Evolutionary conservation across 2,113 vertebrate genomes (phyloP), one percentile per base, ranked within the genome.

Genomic region (cat (Felis catus)): DNA sequence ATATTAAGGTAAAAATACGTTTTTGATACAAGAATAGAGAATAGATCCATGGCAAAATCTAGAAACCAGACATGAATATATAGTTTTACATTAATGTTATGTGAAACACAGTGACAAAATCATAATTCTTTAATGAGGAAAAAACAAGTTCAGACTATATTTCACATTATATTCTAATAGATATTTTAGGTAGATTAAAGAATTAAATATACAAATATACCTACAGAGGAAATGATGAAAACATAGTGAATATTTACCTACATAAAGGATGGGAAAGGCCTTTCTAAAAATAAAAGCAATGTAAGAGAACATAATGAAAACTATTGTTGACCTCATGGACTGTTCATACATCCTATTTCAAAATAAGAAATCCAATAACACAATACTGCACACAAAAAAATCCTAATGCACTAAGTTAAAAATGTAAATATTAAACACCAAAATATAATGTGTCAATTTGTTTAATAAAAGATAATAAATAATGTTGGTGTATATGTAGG

Each of bases 261-360:
- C 1, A 41, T 2, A 7, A 0, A 88, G 1, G 0, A 39, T 80
- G 23, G 16, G 1, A 66, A 92, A 88, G 14, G 0, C 5, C 19
- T 93, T 78, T 87, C 15, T 6, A 76, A 95, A 89, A 89, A 45
- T 71, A 82, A 95, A 90, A 89, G 29, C 63, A 78, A 65, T 66
- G 19, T 36, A 80, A 45, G 15, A 93, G 80, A 89, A 55, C 4
- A 45, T 48, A 65, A 61, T 78, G 7, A 51, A 96, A 96, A 51
- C 29, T 91, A 66, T 14, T 84, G 9, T 76, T 31, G 23, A 81
- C 6, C 1, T 73, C 31, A 39, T 8, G 7, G n/a, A 55, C 3
- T 86, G 4, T 65, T 88, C 18, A 80, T 58, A 76, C 14, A 27
- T 14, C 1, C n/a, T 36, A 29, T 9, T 71, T 92, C 18, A 94